These are phyloP conservation scores for Chaunax sp. DNA, from an alignment of 2,797 vertebrate genomes.

Conservation along the genomic window DNA sequence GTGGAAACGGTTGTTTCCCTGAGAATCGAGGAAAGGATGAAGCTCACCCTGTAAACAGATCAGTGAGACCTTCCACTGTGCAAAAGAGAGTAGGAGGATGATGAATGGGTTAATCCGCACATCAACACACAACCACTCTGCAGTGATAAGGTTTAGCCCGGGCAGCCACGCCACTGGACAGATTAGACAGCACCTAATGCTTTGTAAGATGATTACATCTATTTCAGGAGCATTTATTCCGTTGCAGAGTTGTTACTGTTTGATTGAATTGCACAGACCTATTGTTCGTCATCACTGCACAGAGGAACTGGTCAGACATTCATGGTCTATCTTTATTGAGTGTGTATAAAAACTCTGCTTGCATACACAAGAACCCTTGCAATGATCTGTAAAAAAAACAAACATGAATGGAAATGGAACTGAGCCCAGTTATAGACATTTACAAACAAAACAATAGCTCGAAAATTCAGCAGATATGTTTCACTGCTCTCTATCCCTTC, in stretches of 20 bases:
- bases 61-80: constrained; percentile 32
- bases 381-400: constrained; percentile 2
- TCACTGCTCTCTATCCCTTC: neutral
- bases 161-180: constrained; percentile 65
- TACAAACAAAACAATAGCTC: neutral
- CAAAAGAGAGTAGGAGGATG: constrained; percentile 47
- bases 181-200: constrained; percentile 91
- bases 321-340: neutral
- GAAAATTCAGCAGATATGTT: neutral
- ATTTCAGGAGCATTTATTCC: constrained; percentile 90
- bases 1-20: neutral
- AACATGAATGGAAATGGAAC: constrained; percentile 7
- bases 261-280: constrained; percentile 58
- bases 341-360: neutral
- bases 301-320: constrained; percentile 7
- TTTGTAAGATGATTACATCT: constrained; percentile 91
- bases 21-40: constrained; percentile 6
- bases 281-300: constrained; percentile 28
- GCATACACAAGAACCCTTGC: neutral
- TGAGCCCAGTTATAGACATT: neutral
- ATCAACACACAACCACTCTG: constrained; percentile 61
- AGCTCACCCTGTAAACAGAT: constrained; percentile 3
- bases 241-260: constrained; percentile 77
- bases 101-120: constrained; percentile 76
- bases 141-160: constrained; percentile 69